Evolutionary conservation across 2,797 vertebrate species (phyloP).

Genomic region (Meda fulgida): DNA sequence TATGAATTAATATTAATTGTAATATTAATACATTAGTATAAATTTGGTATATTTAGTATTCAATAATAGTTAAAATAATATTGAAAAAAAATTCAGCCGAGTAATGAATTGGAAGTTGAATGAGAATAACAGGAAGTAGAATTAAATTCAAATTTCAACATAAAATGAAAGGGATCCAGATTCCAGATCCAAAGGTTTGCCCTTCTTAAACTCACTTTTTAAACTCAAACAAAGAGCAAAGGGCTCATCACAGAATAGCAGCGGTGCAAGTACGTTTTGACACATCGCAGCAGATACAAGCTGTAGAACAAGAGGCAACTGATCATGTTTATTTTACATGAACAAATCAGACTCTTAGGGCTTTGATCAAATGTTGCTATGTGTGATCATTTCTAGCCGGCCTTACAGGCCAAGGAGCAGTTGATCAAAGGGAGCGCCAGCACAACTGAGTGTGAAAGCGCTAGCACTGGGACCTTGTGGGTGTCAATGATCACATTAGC

Average conservation of each 20-base stretch:
- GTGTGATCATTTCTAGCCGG: constrained; percentile 10
- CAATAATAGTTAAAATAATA: not conserved
- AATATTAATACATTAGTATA: not conserved
- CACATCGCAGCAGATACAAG: constrained; percentile 18
- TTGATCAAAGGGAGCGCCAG: constrained; percentile 16
- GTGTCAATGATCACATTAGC: constrained; percentile 17
- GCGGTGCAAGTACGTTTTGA: not conserved
- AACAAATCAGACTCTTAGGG: constrained; percentile 5
- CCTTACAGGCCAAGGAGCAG: not conserved
- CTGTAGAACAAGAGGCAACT: not conserved
- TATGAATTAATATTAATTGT: not conserved
- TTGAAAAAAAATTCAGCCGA: not conserved
- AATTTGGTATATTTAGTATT: not conserved
- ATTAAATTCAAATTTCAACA: not conserved
- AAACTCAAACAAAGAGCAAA: not conserved
- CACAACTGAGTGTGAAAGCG: constrained; percentile 25
- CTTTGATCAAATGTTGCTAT: constrained; percentile 23
- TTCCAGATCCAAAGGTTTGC: not conserved
- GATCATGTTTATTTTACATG: constrained; percentile 25
- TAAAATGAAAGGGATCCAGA: not conserved
- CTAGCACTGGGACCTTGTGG: not conserved
- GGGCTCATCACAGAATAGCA: not conserved
- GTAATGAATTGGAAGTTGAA: not conserved
- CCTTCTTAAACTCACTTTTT: not conserved
- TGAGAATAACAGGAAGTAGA: not conserved